Percentiles rank a stretch among this genome's conserved stretches.
phyloP scores from a whole-genome alignment of 2,888 invertebrate genomes.

The Ypsolopha scabrella region DNA sequence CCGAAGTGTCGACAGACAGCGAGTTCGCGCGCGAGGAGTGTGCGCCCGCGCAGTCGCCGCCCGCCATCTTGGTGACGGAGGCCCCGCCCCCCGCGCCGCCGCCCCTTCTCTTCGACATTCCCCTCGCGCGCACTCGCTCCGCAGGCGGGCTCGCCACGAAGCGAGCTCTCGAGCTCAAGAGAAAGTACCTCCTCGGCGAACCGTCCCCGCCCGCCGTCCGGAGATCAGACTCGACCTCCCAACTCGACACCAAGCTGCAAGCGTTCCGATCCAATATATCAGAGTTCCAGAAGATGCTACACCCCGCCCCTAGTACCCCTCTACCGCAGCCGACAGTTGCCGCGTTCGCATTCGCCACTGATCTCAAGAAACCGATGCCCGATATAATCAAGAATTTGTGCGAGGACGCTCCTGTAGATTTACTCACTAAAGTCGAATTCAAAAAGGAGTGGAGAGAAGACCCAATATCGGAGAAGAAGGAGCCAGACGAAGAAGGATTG shows the following conservation, averaged over 20 bases:
- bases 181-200: constrained; percentile 84
- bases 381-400: constrained; percentile 66
- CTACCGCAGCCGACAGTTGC: constrained; percentile 15
- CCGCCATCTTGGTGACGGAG: constrained; percentile 79
- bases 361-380: constrained; percentile 69
- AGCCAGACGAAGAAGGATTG: constrained; percentile 45
- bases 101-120: constrained; percentile 79
- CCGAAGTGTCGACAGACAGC: constrained; percentile 93
- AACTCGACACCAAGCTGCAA: constrained; percentile 86
- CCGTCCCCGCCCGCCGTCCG: constrained; percentile 77
- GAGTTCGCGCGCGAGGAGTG: constrained; percentile 88
- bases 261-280: constrained; percentile 88
- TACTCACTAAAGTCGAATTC: constrained; percentile 44
- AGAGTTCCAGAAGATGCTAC: constrained; percentile 87
- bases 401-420: constrained; percentile 45
- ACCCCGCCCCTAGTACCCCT: constrained; percentile 74
- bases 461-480: constrained; percentile 45
- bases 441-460: constrained; percentile 58
- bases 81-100: constrained; percentile 73
- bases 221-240: constrained; percentile 86
- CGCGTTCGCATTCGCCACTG: constrained; percentile 34
- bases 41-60: constrained; percentile 77
- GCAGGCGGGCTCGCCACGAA: constrained; percentile 91
- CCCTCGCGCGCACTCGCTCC: constrained; percentile 85
- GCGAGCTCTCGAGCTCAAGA: constrained; percentile 87